Base-by-base conservation (phyloP, 2,888 invertebrate species). In the Drosophila greeni region DNA sequence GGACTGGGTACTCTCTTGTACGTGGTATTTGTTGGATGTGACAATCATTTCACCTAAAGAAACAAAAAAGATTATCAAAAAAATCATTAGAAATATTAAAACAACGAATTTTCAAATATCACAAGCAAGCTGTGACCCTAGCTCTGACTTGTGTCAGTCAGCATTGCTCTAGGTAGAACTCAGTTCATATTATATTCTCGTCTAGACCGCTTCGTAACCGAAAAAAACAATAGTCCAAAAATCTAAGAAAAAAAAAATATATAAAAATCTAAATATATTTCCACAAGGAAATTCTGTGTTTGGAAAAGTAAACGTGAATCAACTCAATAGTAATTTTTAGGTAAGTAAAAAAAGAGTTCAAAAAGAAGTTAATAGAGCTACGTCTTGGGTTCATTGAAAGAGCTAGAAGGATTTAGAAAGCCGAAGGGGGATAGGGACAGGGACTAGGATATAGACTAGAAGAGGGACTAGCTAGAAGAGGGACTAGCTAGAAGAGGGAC, bases 21-120 rank as follows among this genome's bases (percentile, higher is more conserved):
- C 95, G 84, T 94, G 94, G 88, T 95, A 94, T 87, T 95, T 95
- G 75, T 89, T 91, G 71, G 94, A 95, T 0, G 94, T 93, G 85
- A 95, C 94, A 86, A 96, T 93, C 95, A 96, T 95, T 86, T 93
- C 94, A 89, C 92, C 94, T n/a, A n/a, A n/a, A n/a, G n/a, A n/a
- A n/a, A n/a, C n/a, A n/a, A n/a, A n/a, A n/a, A n/a, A n/a, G n/a
- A n/a, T n/a, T n/a, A n/a, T n/a, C n/a, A n/a, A n/a, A n/a, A 39
- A 23, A 40, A 4, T 3, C 20, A 20, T 24, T 42, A 1, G 9
- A 42, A 24, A 24, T 14, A 24, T n/a, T 4, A 2, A 2, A 23
- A 16, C 8, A 8, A 40, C 3, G 18, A 5, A 16, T 16, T n/a
- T 39, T 5, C 6, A 6, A 12, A 20, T 12, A 24, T 20, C 8